Evolutionary conservation across 1,140 invertebrate genomes (phyloP).

Genomic region (Rhopalosiphum maidis): DNA sequence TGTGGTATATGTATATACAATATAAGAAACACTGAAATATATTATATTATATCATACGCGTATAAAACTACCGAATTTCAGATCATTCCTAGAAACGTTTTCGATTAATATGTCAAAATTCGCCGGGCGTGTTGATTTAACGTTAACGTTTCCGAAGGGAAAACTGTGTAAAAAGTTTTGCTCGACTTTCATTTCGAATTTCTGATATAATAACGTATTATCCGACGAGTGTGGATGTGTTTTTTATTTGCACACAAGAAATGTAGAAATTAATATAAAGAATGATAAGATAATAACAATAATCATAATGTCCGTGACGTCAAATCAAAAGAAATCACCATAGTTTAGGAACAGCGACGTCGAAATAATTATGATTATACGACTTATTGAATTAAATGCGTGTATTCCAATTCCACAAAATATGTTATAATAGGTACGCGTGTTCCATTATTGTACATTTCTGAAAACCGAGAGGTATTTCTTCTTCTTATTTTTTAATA

Average conservation of each 20-base stretch:
- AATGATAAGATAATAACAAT: not conserved
- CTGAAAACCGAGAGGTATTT: not conserved
- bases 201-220: not conserved
- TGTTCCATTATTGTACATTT: not conserved
- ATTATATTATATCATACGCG: not conserved
- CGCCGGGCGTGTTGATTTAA: not conserved
- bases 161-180: not conserved
- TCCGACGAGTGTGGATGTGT: not conserved
- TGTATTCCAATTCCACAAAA: not conserved
- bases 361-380: slow-evolving; percentile 29
- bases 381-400: slow-evolving; percentile 28
- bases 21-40: not conserved
- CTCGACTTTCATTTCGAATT: too few relatives aligned
- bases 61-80: not conserved
- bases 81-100: not conserved
- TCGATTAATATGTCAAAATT: not conserved
- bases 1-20: not conserved
- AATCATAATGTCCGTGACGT: not conserved
- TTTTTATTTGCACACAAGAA: not conserved
- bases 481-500: not conserved
- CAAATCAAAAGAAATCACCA: not conserved
- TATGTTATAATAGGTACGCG: not conserved
- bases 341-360: not conserved
- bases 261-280: not conserved
- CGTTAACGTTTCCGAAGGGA: not conserved